Conservation (phyloP, 2,888 invertebrate genomes). For the Hofmannophila pseudospretella region DNA sequence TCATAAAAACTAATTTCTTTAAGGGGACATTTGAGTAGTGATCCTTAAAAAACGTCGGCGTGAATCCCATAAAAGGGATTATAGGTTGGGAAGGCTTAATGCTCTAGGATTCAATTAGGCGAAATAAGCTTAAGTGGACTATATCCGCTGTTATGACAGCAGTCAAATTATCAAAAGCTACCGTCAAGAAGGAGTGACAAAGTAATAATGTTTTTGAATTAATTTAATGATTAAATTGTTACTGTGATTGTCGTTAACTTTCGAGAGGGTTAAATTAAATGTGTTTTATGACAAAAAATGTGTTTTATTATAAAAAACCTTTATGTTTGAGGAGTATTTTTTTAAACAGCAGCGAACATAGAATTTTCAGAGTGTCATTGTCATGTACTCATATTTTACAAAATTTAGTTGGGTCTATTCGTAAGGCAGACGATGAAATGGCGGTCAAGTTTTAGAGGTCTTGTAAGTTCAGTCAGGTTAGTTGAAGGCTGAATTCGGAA, state of each 20-base stretch:
- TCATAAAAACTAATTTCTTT: slow-evolving; percentile 10
- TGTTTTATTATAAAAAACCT: too few species aligned
- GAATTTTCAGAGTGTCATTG: too few species aligned
- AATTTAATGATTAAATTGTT: slow-evolving; percentile 16
- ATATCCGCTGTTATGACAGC: slow-evolving; percentile 76
- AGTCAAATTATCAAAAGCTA: slow-evolving; percentile 53
- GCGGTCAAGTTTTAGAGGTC: too few species aligned
- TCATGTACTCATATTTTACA: too few species aligned
- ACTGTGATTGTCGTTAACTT: slow-evolving; percentile 7
- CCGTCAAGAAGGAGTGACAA: slow-evolving; percentile 42
- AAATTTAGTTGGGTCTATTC: too few species aligned
- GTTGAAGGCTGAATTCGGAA: too few species aligned
- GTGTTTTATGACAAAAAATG: too few species aligned
- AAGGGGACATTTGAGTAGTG: slow-evolving; percentile 47
- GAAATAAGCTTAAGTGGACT: slow-evolving; percentile 74
- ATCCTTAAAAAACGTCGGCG: slow-evolving; percentile 63
- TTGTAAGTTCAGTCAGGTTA: too few species aligned
- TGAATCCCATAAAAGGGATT: slow-evolving; percentile 72
- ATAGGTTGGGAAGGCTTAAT: slow-evolving; percentile 65
- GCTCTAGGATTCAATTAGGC: slow-evolving; percentile 74
- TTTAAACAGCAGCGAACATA: too few species aligned
- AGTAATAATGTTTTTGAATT: slow-evolving; percentile 28
- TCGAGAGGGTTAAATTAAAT: neutral
- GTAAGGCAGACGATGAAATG: too few species aligned
- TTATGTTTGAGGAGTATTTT: too few species aligned